These are phyloP conservation scores for Callinectes sapidus DNA, from an alignment of 2,888 invertebrate genomes.

Conservation along the genomic window DNA sequence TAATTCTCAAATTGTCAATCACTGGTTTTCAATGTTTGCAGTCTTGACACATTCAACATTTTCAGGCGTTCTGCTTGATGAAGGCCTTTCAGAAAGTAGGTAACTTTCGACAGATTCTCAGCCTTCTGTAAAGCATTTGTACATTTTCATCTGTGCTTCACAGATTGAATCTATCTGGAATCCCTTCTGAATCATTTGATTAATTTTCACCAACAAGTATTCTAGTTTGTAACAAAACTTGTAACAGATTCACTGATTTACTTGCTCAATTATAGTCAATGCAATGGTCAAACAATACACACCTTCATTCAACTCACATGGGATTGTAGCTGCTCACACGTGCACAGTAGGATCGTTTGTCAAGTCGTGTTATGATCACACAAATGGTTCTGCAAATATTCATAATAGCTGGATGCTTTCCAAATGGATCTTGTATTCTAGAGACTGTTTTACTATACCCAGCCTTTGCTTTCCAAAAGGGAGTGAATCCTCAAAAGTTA, in stretches of 20 bases:
- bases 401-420: neutral
- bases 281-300: neutral
- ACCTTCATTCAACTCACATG: neutral
- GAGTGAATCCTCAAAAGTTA: neutral
- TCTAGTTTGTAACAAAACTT: too few species aligned
- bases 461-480: neutral
- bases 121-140: neutral
- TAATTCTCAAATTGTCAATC: slow-evolving; percentile 14
- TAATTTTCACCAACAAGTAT: too few species aligned
- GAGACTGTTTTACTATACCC: neutral
- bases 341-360: neutral
- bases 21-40: neutral
- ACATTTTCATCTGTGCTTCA: neutral
- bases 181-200: neutral
- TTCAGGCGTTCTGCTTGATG: slow-evolving; percentile 10
- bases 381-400: neutral
- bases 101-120: too few species aligned
- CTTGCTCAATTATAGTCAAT: neutral
- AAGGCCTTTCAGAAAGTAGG: neutral
- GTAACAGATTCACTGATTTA: too few species aligned
- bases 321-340: neutral
- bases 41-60: neutral
- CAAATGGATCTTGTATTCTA: neutral
- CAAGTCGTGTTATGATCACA: neutral
- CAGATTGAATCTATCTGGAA: neutral